Conservation (phyloP, 2,113 vertebrate genomes). For the Martes martes region DNA sequence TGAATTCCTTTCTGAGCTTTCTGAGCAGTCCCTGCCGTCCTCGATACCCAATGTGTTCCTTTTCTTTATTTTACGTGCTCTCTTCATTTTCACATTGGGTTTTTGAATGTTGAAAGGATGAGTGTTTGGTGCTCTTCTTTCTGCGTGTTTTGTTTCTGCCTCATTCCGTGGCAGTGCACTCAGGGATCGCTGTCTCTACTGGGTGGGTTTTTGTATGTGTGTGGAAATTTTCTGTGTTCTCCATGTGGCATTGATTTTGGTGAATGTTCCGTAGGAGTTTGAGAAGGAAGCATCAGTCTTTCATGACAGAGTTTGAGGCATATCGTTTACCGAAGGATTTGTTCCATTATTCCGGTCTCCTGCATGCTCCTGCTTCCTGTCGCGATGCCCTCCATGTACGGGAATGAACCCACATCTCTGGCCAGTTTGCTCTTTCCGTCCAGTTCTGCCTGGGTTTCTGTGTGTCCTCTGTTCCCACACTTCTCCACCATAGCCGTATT, state of each 20-base stretch:
- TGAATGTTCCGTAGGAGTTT: neutral
- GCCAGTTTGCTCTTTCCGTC: fast-evolving
- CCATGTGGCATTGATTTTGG: neutral
- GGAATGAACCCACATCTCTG: fast-evolving
- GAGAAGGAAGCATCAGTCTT: neutral
- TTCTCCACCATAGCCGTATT: fast-evolving
- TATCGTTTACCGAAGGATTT: fast-evolving
- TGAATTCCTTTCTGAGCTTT: neutral
- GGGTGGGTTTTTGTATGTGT: neutral
- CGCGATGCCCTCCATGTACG: fast-evolving
- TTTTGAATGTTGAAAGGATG: neutral
- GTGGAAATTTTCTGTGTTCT: neutral
- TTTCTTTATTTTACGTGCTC: neutral
- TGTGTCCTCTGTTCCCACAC: neutral
- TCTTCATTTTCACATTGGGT: neutral
- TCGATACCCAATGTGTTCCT: neutral
- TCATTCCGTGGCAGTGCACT: neutral
- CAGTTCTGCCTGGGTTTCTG: fast-evolving
- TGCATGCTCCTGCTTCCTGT: fast-evolving
- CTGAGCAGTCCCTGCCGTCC: neutral
- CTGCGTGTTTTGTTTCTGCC: neutral
- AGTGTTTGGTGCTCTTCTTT: neutral
- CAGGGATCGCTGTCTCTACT: fast-evolving
- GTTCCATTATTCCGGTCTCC: fast-evolving
- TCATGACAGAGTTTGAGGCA: fast-evolving